Percentiles rank a stretch among this genome's conserved stretches.
These are phyloP conservation scores for Eulemur rubriventer DNA, from an alignment of 2,797 vertebrate genomes.

Conservation along the genomic window DNA sequence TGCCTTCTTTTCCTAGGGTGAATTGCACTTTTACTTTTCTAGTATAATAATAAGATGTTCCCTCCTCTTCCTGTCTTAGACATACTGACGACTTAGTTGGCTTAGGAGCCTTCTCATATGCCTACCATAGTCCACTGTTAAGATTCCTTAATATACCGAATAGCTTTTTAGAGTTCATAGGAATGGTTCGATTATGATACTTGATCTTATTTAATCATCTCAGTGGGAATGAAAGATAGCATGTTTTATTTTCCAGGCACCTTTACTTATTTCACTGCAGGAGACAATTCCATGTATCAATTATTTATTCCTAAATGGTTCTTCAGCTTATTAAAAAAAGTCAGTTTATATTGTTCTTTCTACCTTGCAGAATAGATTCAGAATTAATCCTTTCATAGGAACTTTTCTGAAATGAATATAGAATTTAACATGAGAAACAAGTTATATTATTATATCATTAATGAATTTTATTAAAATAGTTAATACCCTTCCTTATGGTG, in stretches of 20 bases:
- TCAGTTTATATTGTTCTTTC: neutral
- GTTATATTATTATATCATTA: neutral
- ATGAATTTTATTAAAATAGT: neutral
- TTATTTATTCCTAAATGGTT: neutral
- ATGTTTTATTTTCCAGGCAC: neutral
- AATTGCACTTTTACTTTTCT: neutral
- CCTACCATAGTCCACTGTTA: neutral
- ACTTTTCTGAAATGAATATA: neutral
- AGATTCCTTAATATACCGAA: neutral
- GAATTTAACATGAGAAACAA: conserved; percentile 28
- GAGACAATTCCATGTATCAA: neutral
- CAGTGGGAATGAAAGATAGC: neutral
- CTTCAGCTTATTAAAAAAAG: neutral
- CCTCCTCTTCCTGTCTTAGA: neutral
- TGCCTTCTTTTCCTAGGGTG: neutral
- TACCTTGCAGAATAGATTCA: neutral
- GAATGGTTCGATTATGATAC: neutral
- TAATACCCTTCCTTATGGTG: neutral
- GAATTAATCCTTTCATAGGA: neutral
- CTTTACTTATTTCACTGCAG: neutral
- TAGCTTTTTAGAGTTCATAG: neutral
- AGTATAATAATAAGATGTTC: neutral
- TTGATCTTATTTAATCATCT: neutral
- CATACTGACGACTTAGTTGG: neutral
- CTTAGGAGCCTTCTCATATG: neutral